Percentiles rank a stretch among this genome's conserved stretches.
phyloP scores from a whole-genome alignment of 2,113 vertebrate species.

The Zingel zingel region DNA sequence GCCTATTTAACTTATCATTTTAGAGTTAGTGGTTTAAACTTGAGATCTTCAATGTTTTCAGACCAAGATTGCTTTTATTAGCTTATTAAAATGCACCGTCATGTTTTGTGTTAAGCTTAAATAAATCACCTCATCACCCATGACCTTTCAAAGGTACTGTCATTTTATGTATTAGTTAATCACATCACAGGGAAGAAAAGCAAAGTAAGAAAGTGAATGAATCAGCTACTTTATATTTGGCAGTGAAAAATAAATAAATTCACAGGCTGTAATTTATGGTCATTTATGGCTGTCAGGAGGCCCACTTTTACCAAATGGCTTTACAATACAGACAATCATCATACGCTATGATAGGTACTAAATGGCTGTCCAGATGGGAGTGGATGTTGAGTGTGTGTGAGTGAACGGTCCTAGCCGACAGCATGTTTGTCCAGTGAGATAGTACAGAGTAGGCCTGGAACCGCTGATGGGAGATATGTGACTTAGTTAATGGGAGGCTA shows the following conservation, averaged over 20 bases:
- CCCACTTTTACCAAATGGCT: conserved; percentile 60
- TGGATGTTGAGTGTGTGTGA: conserved; percentile 28
- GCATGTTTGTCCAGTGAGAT: conserved; percentile 78
- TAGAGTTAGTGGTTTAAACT: not conserved
- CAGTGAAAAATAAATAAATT: conserved; percentile 26
- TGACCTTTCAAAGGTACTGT: no score
- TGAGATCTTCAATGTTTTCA: not conserved
- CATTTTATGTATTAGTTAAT: not conserved
- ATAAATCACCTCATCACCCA: no score
- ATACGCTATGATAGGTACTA: conserved; percentile 62
- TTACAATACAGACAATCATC: conserved; percentile 56
- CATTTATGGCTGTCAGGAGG: conserved; percentile 40
- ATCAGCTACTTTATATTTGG: conserved; percentile 7
- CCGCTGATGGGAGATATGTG: conserved; percentile 74
- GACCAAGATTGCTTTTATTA: not conserved
- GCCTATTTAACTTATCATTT: not conserved
- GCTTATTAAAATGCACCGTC: no score
- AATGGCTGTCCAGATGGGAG: conserved; percentile 61
- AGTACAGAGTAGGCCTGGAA: conserved; percentile 72
- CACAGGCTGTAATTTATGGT: conserved; percentile 44
- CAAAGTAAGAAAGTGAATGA: conserved; percentile 1
- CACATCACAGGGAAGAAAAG: not conserved
- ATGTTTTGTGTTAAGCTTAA: no score
- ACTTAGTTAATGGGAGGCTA: conserved; percentile 78
- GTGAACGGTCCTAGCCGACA: conserved; percentile 38